Evolutionary conservation across 2,113 vertebrate genomes (phyloP), one percentile per base, ranked within the genome.

Genomic region (Mastomys coucha): DNA sequence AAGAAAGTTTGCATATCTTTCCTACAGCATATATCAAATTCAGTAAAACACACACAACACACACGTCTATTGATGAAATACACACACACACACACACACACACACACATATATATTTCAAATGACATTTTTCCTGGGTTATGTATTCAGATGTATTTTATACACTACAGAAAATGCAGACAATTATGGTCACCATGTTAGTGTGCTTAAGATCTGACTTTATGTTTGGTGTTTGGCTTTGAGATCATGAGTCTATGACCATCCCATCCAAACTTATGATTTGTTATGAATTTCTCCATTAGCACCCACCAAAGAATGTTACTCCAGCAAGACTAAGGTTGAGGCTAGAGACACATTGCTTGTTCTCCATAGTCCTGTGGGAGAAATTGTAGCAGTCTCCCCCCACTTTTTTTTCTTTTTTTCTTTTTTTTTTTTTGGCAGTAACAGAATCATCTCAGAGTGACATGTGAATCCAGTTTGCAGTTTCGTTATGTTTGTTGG

Each of bases 361-460:
- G 26, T 10, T 8, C 19, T 31, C 33, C 24, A 0, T 5, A 10
- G 49, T 89, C 36, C 51, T n/a, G 1, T 4, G 16, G 81, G 16
- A 67, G 17, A 26, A n/a, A 19, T 10, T 7, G 7, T 4, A 20
- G 24, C 7, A 8, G 20, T 67, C 60, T 0, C 5, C 49, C 2
- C n/a, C n/a, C n/a, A n/a, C n/a, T n/a, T n/a, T n/a, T n/a, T n/a
- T n/a, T n/a, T n/a, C n/a, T n/a, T n/a, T n/a, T n/a, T n/a, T n/a
- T n/a, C n/a, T n/a, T n/a, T n/a, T n/a, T n/a, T n/a, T 53, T 17
- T 28, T 86, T 56, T 86, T 39, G 17, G 36, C 1, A 45, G 28
- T 2, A 22, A 3, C 8, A 5, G 16, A 20, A 70, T 6, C 0
- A 16, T 24, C 78, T 42, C 1, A 1, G 1, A 1, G 2, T 17